Percentiles rank a stretch among this genome's conserved stretches.
Conservation (phyloP, 2,113 vertebrate genomes). For the Calidris pygmaea region DNA sequence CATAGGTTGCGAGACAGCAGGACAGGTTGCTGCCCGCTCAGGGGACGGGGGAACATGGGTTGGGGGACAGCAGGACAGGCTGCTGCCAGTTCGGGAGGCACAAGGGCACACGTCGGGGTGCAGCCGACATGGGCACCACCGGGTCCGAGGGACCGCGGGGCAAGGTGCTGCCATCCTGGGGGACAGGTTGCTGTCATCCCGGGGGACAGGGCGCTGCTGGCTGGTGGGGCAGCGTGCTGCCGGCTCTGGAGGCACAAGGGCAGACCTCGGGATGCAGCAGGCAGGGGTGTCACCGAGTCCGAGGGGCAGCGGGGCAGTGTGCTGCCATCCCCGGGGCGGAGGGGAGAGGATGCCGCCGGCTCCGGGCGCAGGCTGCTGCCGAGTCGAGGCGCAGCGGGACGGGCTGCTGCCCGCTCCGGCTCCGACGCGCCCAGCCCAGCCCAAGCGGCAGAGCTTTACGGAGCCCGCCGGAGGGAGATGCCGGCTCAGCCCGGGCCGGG, state of each 20-base stretch:
- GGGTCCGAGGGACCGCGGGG: neutral
- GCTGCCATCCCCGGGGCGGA: neutral
- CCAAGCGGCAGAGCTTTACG: neutral
- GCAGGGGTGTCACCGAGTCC: neutral
- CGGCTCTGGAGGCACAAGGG: neutral
- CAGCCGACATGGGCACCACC: neutral
- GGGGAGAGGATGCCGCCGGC: neutral
- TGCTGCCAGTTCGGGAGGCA: neutral
- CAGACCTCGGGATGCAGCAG: neutral
- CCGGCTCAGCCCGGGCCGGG: neutral
- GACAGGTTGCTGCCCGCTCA: neutral
- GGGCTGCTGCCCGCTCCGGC: neutral
- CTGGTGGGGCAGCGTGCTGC: no score
- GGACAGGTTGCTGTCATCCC: neutral
- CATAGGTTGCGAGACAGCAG: neutral
- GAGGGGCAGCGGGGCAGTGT: neutral
- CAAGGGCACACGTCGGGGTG: neutral
- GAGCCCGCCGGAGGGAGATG: neutral
- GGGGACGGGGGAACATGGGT: neutral
- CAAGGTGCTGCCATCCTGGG: neutral
- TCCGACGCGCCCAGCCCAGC: neutral
- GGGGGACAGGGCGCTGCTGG: neutral
- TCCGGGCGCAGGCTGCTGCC: neutral
- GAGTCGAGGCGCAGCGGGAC: neutral
- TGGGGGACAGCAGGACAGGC: neutral